Percentiles rank a stretch among this genome's conserved stretches.
Evolutionary conservation across 2,113 vertebrate genomes (phyloP).

Genomic region (Clarias macrocephalus): DNA sequence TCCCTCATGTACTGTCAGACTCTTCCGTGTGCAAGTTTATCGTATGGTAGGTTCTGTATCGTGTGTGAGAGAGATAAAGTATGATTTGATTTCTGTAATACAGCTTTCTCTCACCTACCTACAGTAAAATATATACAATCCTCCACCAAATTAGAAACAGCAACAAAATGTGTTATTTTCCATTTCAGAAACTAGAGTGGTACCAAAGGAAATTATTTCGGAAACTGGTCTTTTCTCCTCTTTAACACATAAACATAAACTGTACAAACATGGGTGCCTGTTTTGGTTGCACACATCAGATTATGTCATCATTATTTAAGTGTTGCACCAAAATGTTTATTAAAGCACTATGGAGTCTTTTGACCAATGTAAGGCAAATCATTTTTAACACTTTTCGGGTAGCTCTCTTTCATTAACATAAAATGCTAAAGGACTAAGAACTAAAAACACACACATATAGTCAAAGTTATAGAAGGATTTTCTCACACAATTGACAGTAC

Average conservation of each 20-base stretch:
- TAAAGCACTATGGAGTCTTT: background rate
- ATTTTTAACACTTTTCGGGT: background rate
- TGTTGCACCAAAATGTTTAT: background rate
- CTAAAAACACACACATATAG: background rate
- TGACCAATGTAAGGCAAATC: background rate
- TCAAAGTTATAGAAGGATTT: background rate
- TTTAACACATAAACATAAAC: background rate
- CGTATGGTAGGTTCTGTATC: background rate
- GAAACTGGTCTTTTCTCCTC: background rate
- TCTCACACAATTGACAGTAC: background rate
- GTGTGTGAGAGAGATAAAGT: background rate
- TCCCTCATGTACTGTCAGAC: background rate
- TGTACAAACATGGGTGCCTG: background rate
- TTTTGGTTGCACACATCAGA: conserved; percentile 18
- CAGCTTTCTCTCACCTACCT: background rate
- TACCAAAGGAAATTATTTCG: background rate
- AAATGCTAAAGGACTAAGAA: background rate
- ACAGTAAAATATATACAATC: background rate
- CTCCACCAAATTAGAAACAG: background rate
- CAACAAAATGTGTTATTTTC: background rate
- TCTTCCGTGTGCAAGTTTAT: background rate
- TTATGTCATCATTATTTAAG: background rate
- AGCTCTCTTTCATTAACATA: background rate
- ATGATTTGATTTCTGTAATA: background rate
- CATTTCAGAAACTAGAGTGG: background rate